Percentiles rank a stretch among this genome's conserved stretches.
Conservation (phyloP, 1,140 invertebrate genomes). For the Himalopsyche phryganea region DNA sequence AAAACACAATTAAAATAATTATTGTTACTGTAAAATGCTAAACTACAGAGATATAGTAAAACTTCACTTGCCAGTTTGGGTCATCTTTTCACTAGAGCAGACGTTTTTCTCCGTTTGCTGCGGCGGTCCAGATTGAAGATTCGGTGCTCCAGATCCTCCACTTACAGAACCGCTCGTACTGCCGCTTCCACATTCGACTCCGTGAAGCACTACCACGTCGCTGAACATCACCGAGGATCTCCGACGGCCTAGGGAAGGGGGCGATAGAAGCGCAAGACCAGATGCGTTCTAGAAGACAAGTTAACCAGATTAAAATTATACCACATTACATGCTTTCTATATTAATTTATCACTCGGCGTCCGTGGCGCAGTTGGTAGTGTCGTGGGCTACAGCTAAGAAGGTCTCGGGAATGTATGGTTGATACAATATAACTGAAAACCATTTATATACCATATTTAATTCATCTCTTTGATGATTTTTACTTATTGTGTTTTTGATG, state of each 20-base stretch:
- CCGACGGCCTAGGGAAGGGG: conserved; percentile 62
- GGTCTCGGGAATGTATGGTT: too few relatives aligned
- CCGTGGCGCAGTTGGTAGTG: too few relatives aligned
- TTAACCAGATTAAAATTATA: too few relatives aligned
- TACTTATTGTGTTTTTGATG: too few relatives aligned
- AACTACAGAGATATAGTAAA: background rate
- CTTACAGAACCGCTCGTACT: conserved; percentile 36
- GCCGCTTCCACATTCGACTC: conserved; percentile 39
- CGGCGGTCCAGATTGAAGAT: conserved; percentile 36
- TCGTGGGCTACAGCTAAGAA: too few relatives aligned
- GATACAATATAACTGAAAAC: too few relatives aligned
- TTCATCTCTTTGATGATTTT: too few relatives aligned
- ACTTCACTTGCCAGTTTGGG: conserved; percentile 65
- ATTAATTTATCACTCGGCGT: too few relatives aligned
- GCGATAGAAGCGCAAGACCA: conserved; percentile 57
- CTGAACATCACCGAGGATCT: conserved; percentile 85
- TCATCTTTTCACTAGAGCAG: conserved; percentile 84
- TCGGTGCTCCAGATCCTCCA: conserved; percentile 6
- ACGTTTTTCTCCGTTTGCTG: conserved; percentile 60
- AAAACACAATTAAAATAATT: too few relatives aligned
- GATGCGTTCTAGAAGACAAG: conserved; percentile 46
- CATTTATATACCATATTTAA: too few relatives aligned
- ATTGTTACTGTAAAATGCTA: background rate
- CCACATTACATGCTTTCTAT: too few relatives aligned
- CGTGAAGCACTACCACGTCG: conserved; percentile 75